Conservation (phyloP, 2,113 vertebrate species). For the Cyphomyrus plagiostoma region DNA sequence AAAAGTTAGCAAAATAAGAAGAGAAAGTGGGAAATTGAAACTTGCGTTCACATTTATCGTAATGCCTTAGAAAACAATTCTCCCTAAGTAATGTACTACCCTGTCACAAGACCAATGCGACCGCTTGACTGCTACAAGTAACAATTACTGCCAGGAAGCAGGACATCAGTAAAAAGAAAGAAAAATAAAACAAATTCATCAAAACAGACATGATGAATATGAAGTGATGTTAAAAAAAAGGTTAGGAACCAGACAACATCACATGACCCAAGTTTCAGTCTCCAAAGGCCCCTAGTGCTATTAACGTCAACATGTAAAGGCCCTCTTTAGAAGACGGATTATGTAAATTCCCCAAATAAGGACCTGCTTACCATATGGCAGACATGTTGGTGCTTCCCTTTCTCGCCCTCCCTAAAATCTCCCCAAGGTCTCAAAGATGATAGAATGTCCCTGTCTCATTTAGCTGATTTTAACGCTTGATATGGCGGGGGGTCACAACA, state of each 20-base stretch:
- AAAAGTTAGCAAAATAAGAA: neutral
- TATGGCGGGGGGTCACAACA: conserved; percentile 41
- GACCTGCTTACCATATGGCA: conserved; percentile 51
- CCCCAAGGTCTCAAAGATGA: conserved; percentile 37
- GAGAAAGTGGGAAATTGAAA: conserved; percentile 25
- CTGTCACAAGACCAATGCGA: conserved; percentile 13
- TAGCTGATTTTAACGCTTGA: conserved; percentile 61
- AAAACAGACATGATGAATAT: conserved; percentile 49
- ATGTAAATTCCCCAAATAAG: conserved; percentile 42
- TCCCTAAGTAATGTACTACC: neutral
- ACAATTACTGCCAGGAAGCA: conserved; percentile 52
- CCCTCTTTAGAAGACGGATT: conserved; percentile 20
- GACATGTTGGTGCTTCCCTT: conserved; percentile 40
- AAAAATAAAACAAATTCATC: conserved; percentile 56
- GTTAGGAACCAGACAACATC: conserved; percentile 37
- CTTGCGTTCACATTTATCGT: conserved; percentile 48
- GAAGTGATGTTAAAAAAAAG: conserved; percentile 27
- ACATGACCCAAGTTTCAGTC: conserved; percentile 38
- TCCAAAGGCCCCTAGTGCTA: neutral
- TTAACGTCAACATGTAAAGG: conserved; percentile 23
- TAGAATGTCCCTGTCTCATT: conserved; percentile 55
- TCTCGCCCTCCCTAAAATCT: conserved; percentile 44
- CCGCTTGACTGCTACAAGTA: conserved; percentile 44
- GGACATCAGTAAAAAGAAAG: conserved; percentile 39
- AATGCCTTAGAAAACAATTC: neutral